A percentile compares a stretch with the other conserved stretches of the same genome.
These are phyloP conservation scores for Enteromius argenteus DNA, from an alignment of 2,797 vertebrate genomes.

Conservation along the genomic window DNA sequence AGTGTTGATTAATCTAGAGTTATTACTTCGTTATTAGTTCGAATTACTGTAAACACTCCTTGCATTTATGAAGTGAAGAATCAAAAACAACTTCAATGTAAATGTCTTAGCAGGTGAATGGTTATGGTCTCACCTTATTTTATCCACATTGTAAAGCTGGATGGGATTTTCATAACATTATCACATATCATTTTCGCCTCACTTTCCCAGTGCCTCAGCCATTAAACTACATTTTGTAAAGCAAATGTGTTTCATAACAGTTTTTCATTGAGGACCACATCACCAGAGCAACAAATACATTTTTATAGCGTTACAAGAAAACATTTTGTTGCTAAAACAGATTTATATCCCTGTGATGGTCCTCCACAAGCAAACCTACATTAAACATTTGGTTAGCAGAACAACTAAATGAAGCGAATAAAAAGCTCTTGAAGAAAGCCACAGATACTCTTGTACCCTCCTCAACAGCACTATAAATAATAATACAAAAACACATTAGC, in stretches of 20 bases:
- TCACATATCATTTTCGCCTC: not conserved
- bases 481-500: slow-evolving; percentile 28
- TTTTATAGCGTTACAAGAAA: not conserved
- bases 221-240: not conserved
- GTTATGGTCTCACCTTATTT: not conserved
- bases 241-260: not conserved
- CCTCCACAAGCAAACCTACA: slow-evolving; percentile 1
- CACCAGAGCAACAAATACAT: not conserved
- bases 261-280: not conserved
- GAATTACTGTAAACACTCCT: slow-evolving; percentile 4
- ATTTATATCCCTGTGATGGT: slow-evolving; percentile 1
- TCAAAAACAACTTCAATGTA: not conserved
- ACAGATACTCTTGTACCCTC: not conserved
- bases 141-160: not conserved
- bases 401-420: slow-evolving; percentile 18
- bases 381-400: slow-evolving; percentile 21
- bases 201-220: not conserved
- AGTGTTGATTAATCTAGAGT: not conserved
- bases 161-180: not conserved
- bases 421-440: slow-evolving; percentile 6
- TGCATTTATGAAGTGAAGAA: not conserved
- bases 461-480: slow-evolving; percentile 21
- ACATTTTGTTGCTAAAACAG: not conserved
- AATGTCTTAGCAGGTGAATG: not conserved
- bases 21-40: not conserved